Evolutionary conservation across 2,888 invertebrate genomes (phyloP), one percentile per base, ranked within the genome.

Genomic region (Alloplasta piceator): DNA sequence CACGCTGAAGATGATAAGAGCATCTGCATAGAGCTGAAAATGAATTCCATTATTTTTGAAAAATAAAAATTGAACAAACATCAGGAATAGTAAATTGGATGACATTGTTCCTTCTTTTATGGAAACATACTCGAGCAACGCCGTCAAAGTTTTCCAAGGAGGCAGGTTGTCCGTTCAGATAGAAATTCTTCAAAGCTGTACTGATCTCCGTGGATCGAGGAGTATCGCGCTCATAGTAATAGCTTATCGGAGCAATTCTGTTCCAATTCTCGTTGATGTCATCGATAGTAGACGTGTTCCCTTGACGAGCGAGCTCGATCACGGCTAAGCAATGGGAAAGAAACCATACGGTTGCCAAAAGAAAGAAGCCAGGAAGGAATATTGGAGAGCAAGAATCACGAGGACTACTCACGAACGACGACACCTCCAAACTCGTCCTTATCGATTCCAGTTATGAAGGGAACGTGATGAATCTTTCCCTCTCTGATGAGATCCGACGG

Each of bases 351-450:
- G 26, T 26, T 26, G 26, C 26, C n/a, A n/a, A 26, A 26, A 26
- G 3, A 26, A 26, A 26, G 26, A 26, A 26, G 3, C 1, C 26
- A 26, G 3, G 26, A 26, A 26, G 3, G 1, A 26, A 26, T 26
- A 26, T 26, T 26, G 26, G n/a, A n/a, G n/a, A n/a, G 26, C 26
- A 26, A 26, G 3, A 26, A 26, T 26, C 50, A 36, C n/a, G n/a
- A n/a, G n/a, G n/a, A 36, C 7, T 66, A 87, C 94, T 94, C 86
- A 96, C 96, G 89, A 80, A 94, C 93, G 6, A 95, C 95, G 73
- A 93, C 93, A 85, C 94, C 94, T 72, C 93, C 94, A 92, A 96
- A 95, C 91, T 96, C 96, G 82, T 95, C 94, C 66, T 94, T 93
- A 0, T 95, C 95, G 85, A 95, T 93, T 72, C 96, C 95, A 82